phyloP scores from a whole-genome alignment of 2,888 invertebrate species.

The Saturnia japonica region DNA sequence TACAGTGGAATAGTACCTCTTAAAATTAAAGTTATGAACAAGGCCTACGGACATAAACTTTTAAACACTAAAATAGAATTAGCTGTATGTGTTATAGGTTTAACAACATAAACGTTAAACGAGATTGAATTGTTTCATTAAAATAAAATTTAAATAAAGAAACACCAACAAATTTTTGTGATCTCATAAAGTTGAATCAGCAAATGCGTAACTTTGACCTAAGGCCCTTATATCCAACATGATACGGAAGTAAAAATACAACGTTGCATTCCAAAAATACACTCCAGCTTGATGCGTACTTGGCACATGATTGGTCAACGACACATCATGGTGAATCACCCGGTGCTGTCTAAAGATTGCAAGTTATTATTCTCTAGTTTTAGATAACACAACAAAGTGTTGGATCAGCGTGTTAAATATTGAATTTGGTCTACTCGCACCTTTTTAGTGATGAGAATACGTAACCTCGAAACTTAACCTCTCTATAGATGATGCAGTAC shows the following conservation, averaged over 20 bases:
- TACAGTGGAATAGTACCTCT: neutral
- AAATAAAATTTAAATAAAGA: neutral
- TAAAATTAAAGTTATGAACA: neutral
- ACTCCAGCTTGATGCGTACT: constrained; percentile 18
- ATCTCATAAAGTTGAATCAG: neutral
- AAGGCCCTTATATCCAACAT: neutral
- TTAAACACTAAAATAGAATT: neutral
- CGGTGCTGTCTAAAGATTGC: constrained; percentile 5
- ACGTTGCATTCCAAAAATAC: constrained; percentile 20
- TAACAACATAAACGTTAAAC: neutral
- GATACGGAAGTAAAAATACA: constrained; percentile 18
- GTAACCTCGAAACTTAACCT: constrained; percentile 4
- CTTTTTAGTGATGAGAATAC: neutral
- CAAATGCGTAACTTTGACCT: neutral
- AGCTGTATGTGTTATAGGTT: neutral
- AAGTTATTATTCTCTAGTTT: neutral
- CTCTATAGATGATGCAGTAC: constrained; percentile 2
- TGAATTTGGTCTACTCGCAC: neutral
- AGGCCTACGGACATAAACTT: neutral
- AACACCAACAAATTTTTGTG: neutral
- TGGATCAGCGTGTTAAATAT: neutral
- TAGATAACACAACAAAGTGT: neutral
- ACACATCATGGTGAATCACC: constrained; percentile 17
- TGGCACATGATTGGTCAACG: constrained; percentile 14
- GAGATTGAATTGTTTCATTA: neutral